These are phyloP conservation scores for Abrostola triplasia DNA, from an alignment of 2,888 invertebrate species.

Conservation along the genomic window DNA sequence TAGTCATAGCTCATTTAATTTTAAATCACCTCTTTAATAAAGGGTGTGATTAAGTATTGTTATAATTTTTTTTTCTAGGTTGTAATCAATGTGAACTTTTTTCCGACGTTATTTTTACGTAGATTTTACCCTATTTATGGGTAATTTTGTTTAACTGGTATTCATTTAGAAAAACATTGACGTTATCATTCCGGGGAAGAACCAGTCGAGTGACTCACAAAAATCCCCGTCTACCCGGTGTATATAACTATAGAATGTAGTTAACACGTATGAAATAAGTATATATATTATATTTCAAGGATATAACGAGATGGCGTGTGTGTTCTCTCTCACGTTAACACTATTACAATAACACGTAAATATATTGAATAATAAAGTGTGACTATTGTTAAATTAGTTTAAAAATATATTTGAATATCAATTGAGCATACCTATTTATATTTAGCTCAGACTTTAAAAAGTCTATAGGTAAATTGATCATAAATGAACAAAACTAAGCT, in stretches of 20 bases:
- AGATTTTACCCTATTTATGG: conserved; percentile 32
- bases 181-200: conserved; percentile 66
- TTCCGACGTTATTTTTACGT: conserved; percentile 4
- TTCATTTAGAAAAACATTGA: conserved; percentile 28
- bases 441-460: too few species aligned
- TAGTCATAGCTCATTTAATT: too few species aligned
- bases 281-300: neutral
- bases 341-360: neutral
- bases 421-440: too few species aligned
- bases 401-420: too few species aligned
- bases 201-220: conserved; percentile 71
- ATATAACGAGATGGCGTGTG: conserved; percentile 13
- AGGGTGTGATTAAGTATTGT: too few species aligned
- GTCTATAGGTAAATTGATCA: too few species aligned
- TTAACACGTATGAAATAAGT: neutral
- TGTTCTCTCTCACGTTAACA: neutral
- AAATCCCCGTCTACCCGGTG: conserved; percentile 64
- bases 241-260: neutral
- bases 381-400: too few species aligned
- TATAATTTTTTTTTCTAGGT: too few species aligned
- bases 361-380: neutral
- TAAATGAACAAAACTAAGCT: too few species aligned
- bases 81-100: too few species aligned
- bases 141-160: conserved; percentile 47
- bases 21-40: too few species aligned